These are phyloP conservation scores for Tokudaia tokunoshimensis DNA, from an alignment of 2,797 vertebrate genomes.

Conservation along the genomic window DNA sequence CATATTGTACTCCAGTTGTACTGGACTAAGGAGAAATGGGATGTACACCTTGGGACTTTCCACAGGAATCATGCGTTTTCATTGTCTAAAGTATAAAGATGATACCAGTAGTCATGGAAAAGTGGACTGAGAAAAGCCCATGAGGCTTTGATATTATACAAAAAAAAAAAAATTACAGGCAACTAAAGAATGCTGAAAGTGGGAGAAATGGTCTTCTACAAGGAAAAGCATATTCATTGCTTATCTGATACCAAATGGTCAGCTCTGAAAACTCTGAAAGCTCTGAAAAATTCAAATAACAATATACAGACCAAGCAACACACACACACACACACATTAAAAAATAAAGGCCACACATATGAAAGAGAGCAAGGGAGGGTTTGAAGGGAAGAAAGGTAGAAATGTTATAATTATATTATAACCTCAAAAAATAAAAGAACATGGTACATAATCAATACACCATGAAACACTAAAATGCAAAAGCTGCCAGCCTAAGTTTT, in stretches of 20 bases:
- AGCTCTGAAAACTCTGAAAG: too few relatives aligned
- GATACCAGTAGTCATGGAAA: too few relatives aligned
- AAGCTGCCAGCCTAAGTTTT: background rate
- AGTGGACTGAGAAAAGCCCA: background rate
- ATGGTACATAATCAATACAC: background rate
- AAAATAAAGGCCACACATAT: too few relatives aligned
- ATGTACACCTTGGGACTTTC: background rate
- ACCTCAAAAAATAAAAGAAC: background rate
- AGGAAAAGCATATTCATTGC: background rate
- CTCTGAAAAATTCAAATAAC: background rate
- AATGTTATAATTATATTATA: background rate
- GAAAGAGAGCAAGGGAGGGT: background rate
- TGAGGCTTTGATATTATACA: background rate
- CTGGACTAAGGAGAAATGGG: background rate
- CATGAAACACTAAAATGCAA: background rate
- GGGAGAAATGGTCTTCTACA: background rate
- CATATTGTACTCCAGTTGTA: background rate
- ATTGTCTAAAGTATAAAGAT: background rate
- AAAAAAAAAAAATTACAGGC: background rate
- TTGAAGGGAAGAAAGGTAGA: too few relatives aligned
- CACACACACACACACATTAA: background rate
- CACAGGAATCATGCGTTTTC: background rate
- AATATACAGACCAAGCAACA: background rate
- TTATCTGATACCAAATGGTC: background rate
- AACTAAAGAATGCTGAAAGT: background rate